Evolutionary conservation across 2,888 invertebrate species (phyloP), one percentile per base, ranked within the genome.

Genomic region (Caenorhabditis sp.): DNA sequence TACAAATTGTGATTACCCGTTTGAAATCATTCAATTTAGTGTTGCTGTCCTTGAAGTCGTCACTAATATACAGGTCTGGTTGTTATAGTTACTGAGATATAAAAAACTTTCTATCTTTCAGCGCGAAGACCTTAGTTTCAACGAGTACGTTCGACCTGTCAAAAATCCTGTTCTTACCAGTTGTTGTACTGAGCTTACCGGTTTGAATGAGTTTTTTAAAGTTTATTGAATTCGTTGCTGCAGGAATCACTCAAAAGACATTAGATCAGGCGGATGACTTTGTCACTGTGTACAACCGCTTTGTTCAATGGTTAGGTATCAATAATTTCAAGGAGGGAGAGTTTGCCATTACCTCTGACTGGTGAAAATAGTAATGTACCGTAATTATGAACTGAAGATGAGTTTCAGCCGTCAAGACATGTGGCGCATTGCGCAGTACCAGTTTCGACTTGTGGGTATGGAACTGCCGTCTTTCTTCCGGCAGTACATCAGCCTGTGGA

Each of bases 381-480:
- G n/a, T n/a, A n/a, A n/a, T n/a, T n/a, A n/a, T n/a, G n/a, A n/a
- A n/a, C n/a, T n/a, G n/a, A n/a, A n/a, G n/a, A 2, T 6, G 15
- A 6, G 8, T 58, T 47, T 47, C 61, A 61, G 76, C 55, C 60
- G 76, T 32, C 76, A 76, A 18, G 76, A 76, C 28, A 61, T 76
- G 76, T 76, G 67, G 67, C 35, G 61, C 37, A 76, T 76, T n/a
- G 76, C 76, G 5, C 76, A 76, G 35, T 76, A 65, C 22, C 76
- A 76, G n/a, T 26, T 76, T 22, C n/a, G 26, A 1, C 28, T 65
- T 22, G 11, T 28, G n/a, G n/a, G n/a, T n/a, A n/a, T n/a, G n/a
- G n/a, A n/a, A 0, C 28, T 76, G 67, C 76, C 76, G 1, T 1
- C 76, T 0, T 67, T 67, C n/a, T 76, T 76, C 67, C 76, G 76